A percentile compares a stretch with the other conserved stretches of the same genome.
These are phyloP conservation scores for Psix sp. DNA, from an alignment of 1,140 invertebrate species.

Conservation along the genomic window DNA sequence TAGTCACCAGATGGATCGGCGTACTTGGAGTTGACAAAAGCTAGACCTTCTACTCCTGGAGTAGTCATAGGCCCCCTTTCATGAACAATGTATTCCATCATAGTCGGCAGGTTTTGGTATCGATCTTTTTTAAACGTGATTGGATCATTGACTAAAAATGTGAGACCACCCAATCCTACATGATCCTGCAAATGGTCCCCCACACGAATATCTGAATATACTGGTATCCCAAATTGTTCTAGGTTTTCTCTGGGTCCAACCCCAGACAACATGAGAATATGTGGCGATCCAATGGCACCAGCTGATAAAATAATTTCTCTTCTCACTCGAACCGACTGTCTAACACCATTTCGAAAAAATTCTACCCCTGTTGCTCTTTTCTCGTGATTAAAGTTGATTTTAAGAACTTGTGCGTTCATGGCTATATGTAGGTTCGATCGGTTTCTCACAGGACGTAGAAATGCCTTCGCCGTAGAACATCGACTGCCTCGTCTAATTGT, in stretches of 20 bases:
- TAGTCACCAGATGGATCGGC: constrained; percentile 84
- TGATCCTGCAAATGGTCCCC: constrained; percentile 91
- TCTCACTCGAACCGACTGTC: constrained; percentile 81
- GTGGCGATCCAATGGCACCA: constrained; percentile 88
- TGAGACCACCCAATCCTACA: constrained; percentile 88
- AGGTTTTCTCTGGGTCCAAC: constrained; percentile 90
- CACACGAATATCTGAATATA: constrained; percentile 85
- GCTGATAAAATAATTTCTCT: constrained; percentile 89
- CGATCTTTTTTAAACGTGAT: constrained; percentile 86
- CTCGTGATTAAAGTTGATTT: constrained; percentile 82
- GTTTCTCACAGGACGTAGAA: constrained; percentile 87
- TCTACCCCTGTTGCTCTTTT: constrained; percentile 87
- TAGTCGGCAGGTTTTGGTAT: constrained; percentile 86
- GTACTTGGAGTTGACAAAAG: constrained; percentile 90
- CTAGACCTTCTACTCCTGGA: constrained; percentile 88
- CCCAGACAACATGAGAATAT: constrained; percentile 93
- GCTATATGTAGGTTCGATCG: constrained; percentile 89
- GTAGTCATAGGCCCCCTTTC: constrained; percentile 88
- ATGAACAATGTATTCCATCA: constrained; percentile 88
- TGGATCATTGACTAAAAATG: constrained; percentile 88
- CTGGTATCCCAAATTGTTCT: constrained; percentile 84
- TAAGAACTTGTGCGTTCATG: constrained; percentile 85
- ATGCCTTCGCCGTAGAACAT: constrained; percentile 93
- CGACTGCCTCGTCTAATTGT: constrained; percentile 90
- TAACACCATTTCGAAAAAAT: constrained; percentile 82